phyloP scores from a whole-genome alignment of 2,888 invertebrate genomes.

The Synanthedon vespiformis region DNA sequence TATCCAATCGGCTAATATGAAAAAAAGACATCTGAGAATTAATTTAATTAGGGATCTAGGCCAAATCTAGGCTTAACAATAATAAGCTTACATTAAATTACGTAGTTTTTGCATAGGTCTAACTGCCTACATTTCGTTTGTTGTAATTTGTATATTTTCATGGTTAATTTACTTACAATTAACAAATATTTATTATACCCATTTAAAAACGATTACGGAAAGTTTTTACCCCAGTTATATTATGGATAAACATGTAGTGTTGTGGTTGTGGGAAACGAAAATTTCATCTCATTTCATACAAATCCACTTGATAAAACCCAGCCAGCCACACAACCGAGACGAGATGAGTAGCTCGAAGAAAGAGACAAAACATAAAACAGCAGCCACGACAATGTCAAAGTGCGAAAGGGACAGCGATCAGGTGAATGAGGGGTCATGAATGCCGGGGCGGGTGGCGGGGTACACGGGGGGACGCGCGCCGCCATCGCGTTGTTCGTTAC shows the following conservation, averaged over 20 bases:
- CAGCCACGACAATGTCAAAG: constrained; percentile 9
- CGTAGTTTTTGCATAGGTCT: too few relatives aligned
- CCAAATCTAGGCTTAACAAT: too few relatives aligned
- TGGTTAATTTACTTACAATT: too few relatives aligned
- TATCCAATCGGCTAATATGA: too few relatives aligned
- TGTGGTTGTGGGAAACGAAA: not conserved
- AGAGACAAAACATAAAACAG: constrained; percentile 13
- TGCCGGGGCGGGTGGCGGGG: constrained; percentile 20
- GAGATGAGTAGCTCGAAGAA: constrained; percentile 35
- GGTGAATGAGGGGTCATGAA: constrained; percentile 58
- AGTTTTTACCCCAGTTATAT: not conserved
- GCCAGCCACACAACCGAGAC: constrained; percentile 14
- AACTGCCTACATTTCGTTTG: too few relatives aligned
- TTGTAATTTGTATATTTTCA: too few relatives aligned
- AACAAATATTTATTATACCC: too few relatives aligned
- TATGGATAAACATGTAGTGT: not conserved
- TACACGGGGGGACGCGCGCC: constrained; percentile 29
- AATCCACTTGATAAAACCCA: not conserved
- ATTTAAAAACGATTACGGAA: too few relatives aligned
- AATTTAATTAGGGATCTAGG: too few relatives aligned
- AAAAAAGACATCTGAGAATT: too few relatives aligned
- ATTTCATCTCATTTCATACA: not conserved
- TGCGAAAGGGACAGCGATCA: constrained; percentile 33
- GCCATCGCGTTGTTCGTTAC: constrained; percentile 42
- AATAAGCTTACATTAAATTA: too few relatives aligned